These are phyloP conservation scores for Berghia stephanieae DNA, from an alignment of 1,140 invertebrate genomes.

Conservation along the genomic window DNA sequence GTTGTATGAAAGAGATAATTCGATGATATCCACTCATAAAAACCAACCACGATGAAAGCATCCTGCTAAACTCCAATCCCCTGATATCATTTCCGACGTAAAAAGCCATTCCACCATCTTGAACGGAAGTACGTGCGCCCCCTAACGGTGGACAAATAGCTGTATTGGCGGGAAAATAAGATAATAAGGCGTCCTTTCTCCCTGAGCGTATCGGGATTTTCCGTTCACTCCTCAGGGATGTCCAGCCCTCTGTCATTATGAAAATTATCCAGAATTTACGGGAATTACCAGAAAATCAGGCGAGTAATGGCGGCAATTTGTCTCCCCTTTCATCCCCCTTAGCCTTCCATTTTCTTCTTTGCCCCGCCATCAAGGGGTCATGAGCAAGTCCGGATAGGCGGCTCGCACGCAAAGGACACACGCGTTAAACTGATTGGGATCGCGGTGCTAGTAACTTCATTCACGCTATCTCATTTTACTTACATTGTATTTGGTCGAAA, in stretches of 20 bases:
- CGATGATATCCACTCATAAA: no score
- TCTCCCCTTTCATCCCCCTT: slow-evolving; percentile 33
- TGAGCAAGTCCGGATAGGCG: no score
- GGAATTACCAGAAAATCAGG: slow-evolving; percentile 36
- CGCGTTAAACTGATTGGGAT: no score
- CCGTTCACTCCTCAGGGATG: slow-evolving; percentile 29
- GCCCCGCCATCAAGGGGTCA: no score
- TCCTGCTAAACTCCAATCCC: no score
- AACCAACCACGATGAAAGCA: no score
- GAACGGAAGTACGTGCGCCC: slow-evolving; percentile 33
- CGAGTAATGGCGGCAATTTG: slow-evolving; percentile 33
- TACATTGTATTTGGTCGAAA: no score
- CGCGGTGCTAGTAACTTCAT: no score
- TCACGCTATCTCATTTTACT: no score
- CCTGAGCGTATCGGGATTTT: slow-evolving; percentile 1
- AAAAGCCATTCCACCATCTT: slow-evolving; percentile 12
- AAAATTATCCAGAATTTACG: slow-evolving; percentile 34
- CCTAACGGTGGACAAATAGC: slow-evolving; percentile 31
- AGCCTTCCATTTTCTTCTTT: slow-evolving; percentile 29
- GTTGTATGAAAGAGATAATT: no score
- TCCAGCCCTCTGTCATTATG: slow-evolving; percentile 27
- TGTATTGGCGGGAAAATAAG: slow-evolving; percentile 34
- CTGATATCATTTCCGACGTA: no score
- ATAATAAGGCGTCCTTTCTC: slow-evolving; percentile 33
- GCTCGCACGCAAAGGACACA: no score